phyloP scores from a whole-genome alignment of 2,113 vertebrate species.

The Charadrius vociferus region DNA sequence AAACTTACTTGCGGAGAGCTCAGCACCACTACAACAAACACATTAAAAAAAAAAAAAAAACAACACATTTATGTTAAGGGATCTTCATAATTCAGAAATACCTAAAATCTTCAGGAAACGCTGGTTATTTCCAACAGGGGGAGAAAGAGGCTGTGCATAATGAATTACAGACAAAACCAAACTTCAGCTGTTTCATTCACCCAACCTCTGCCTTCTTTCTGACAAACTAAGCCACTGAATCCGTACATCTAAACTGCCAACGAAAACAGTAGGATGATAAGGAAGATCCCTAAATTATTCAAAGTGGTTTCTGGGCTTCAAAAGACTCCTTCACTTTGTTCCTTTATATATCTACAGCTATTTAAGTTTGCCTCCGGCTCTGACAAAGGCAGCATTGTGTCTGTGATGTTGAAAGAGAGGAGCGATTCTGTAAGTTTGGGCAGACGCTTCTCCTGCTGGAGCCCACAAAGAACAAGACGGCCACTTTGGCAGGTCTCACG shows the following conservation, averaged over 20 bases:
- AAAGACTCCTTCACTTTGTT: conserved; percentile 64
- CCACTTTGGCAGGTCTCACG: background rate
- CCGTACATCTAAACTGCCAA: conserved; percentile 19
- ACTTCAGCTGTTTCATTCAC: background rate
- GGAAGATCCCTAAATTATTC: conserved; percentile 62
- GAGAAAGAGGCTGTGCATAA: background rate
- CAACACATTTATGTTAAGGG: background rate
- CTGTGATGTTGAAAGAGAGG: conserved; percentile 44
- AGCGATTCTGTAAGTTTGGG: background rate
- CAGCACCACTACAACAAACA: background rate
- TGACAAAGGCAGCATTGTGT: conserved; percentile 37
- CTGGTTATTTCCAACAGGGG: background rate
- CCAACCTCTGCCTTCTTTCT: conserved; percentile 3
- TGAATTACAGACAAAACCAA: background rate
- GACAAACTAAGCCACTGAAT: background rate
- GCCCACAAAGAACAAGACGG: background rate
- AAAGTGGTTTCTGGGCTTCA: conserved; percentile 59
- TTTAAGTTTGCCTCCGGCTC: conserved; percentile 42
- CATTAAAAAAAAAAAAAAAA: no score
- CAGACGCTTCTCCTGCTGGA: background rate
- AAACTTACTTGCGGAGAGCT: background rate
- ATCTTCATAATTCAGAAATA: background rate
- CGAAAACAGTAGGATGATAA: conserved; percentile 39
- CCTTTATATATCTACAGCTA: conserved; percentile 48
- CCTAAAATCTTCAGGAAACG: background rate